Base-by-base conservation (phyloP, 2,888 invertebrate species). In the Phragmatobia fuliginosa region DNA sequence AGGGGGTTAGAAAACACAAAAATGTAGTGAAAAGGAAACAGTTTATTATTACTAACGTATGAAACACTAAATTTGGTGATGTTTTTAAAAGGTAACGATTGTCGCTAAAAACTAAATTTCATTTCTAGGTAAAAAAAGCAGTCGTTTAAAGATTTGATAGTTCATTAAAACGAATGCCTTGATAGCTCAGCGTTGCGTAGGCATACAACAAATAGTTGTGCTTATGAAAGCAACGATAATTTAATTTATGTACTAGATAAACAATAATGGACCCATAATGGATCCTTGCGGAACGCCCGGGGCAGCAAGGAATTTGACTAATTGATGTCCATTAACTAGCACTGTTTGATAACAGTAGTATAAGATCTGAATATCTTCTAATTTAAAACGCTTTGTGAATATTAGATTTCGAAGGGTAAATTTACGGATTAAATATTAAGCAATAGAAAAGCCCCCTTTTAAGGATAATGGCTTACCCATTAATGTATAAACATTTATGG, bases 261-360 rank as follows among this genome's bases (percentile, higher is more conserved):
- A 52, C 52, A 52, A 52, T 52, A 25, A 25, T 11, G 52, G 52
- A 14, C 52, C 52, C 14, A 52, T 52, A 25, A 52, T 52, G 14
- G 52, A 52, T 52, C 25, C 52, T 52, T 52, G 52, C 25, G 14
- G 14, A 25, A 52, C 52, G 25, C 52, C 25, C 4, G 52, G 25
- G 52, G 52, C 52, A 52, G 25, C 25, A 25, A 52, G 52, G 52
- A 52, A 52, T 52, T 52, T 52, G 52, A 52, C 52, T 52, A 52
- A 52, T 52, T 52, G 52, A 52, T 52, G 52, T 25, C 52, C 25
- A 52, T 52, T 52, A 52, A 25, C 25, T 52, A 52, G 52, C 52
- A 52, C 52, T 52, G 25, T 52, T 52, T 49, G n/a, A 49, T 49
- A 49, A 49, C 49, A 49, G 49, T 49, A 52, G 52, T 52, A 52